phyloP scores from a whole-genome alignment of 2,797 vertebrate species.

The Selene dorsalis region DNA sequence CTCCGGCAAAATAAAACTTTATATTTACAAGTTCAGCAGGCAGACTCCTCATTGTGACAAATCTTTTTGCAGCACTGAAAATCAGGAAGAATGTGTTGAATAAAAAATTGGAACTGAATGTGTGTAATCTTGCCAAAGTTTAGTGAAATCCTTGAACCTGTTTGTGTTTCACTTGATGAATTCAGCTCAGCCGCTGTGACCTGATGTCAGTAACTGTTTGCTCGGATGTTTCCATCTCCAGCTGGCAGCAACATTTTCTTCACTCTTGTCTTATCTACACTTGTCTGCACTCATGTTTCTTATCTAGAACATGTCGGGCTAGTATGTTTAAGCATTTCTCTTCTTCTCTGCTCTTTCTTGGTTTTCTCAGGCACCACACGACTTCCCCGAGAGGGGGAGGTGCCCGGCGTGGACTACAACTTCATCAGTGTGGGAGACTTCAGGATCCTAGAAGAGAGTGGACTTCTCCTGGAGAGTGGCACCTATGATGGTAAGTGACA shows the following conservation, averaged over 20 bases:
- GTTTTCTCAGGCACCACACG: conserved; percentile 91
- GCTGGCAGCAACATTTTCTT: neutral
- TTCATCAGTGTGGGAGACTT: conserved; percentile 98
- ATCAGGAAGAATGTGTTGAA: neutral
- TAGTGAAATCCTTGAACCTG: neutral
- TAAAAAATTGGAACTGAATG: neutral
- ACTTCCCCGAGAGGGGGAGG: conserved; percentile 95
- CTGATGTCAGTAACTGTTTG: neutral
- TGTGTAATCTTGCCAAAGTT: neutral
- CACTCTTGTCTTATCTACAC: neutral
- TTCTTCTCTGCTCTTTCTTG: neutral
- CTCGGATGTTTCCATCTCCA: neutral
- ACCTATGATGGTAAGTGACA: conserved; percentile 91
- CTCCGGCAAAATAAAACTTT: neutral
- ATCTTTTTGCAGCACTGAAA: neutral
- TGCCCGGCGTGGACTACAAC: conserved; percentile 98
- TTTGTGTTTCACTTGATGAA: conserved; percentile 14
- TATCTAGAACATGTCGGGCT: neutral
- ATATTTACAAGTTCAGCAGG: conserved; percentile 1
- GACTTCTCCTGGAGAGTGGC: conserved; percentile 96
- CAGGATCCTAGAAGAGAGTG: conserved; percentile 96
- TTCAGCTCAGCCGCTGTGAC: neutral
- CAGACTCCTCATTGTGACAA: neutral
- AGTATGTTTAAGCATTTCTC: neutral
- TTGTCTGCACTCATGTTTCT: conserved; percentile 9